Base-by-base conservation (phyloP, 1,140 invertebrate genomes). In the Anoplophora glabripennis region DNA sequence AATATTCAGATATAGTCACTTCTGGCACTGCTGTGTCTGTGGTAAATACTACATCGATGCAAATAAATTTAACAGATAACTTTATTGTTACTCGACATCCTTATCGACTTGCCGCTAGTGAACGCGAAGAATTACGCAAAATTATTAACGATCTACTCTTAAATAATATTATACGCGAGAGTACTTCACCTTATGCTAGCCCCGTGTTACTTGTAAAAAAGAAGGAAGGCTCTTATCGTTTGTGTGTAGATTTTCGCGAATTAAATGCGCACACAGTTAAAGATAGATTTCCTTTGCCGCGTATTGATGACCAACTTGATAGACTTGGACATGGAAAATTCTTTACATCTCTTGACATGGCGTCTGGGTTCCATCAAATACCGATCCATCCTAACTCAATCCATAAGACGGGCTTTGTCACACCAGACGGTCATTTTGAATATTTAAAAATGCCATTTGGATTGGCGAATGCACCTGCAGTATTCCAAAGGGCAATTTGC, bases 301-400 rank as follows among this genome's bases (percentile, higher is more conserved):
- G 72, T 18, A 76, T 81, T 7, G 77, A 80, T 42, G 77, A 79
- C 17, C 53, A 75, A 8, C 64, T 82, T 7, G 66, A 77, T 33
- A 59, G 14, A 18, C 58, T 57, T 4, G 33, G 74, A 0, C 9
- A 44, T 15, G 17, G 45, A 52, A 59, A 56, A 36, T 53, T 66
- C 33, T 76, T 72, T 59, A 67, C 67, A 15, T 64, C 59, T 5
- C 36, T 69, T 1, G 66, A 73, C 56, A 18, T 73, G 7, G 65
- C 45, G n/a, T 37, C 57, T 10, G 65, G 64, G 11, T 70, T 64
- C 46, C 64, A 67, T 49, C 70, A 69, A 33, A 66, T 70, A 1
- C 61, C 57, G 1, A 33, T 77, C 2, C 52, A 78, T 1, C 69
- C 74, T 45, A 59, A 66, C 28, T 63, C 70, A 1, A 72, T 73